A percentile compares a stretch with the other conserved stretches of the same genome.
Evolutionary conservation across 2,113 vertebrate species (phyloP).

Genomic region (Hippocampus guttulatus): DNA sequence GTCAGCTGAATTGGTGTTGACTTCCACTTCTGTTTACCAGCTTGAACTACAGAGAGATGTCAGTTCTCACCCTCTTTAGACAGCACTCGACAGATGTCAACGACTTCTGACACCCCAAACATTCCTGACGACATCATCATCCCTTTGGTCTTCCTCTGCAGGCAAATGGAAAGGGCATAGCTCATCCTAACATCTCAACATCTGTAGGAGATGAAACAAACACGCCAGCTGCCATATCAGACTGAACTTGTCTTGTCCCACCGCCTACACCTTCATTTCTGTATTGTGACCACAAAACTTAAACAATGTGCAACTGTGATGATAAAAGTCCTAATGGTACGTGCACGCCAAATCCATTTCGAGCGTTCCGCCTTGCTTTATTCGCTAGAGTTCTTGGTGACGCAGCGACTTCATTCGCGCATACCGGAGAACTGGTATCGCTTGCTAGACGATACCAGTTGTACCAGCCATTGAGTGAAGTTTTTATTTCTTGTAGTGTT

Average conservation of each 20-base stretch:
- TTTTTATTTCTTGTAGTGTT: no score
- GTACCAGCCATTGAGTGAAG: no score
- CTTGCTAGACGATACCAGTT: no score
- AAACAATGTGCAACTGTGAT: neutral
- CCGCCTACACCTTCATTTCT: neutral
- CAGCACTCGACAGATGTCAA: neutral
- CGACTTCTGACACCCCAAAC: neutral
- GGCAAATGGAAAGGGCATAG: neutral
- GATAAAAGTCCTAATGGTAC: neutral
- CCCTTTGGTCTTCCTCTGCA: constrained; percentile 2
- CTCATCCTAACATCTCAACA: neutral
- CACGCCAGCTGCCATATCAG: neutral
- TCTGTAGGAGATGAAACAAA: neutral
- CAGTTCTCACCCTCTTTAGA: neutral
- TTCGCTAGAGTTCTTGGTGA: no score
- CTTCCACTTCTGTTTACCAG: neutral
- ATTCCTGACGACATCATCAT: neutral
- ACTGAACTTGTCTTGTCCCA: neutral
- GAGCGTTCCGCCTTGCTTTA: no score
- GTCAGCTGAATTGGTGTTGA: neutral
- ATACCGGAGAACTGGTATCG: no score
- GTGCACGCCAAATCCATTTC: no score
- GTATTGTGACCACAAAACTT: neutral
- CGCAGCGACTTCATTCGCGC: no score
- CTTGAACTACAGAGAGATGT: neutral